Percentiles rank a stretch among this genome's conserved stretches.
These are phyloP conservation scores for Elegia similella DNA, from an alignment of 2,888 invertebrate genomes.

Conservation along the genomic window DNA sequence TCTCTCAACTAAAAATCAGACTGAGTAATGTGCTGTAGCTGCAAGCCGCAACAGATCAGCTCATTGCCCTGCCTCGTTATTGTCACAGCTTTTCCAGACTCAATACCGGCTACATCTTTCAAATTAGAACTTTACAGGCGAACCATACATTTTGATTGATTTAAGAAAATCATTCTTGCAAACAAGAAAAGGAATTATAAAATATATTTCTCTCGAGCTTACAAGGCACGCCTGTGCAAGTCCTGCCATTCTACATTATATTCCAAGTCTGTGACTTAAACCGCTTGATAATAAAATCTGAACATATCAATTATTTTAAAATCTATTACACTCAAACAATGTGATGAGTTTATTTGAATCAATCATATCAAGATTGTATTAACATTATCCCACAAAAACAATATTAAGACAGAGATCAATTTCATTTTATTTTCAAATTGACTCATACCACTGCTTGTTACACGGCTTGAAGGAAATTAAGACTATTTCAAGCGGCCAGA, in stretches of 20 bases:
- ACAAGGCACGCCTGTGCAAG: slow-evolving; percentile 33
- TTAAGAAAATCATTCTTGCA: slow-evolving; percentile 30
- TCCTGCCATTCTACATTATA: slow-evolving; percentile 23
- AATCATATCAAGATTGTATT: slow-evolving; percentile 16
- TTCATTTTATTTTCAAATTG: slow-evolving; percentile 26
- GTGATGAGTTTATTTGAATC: slow-evolving; percentile 23
- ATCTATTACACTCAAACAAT: slow-evolving; percentile 28
- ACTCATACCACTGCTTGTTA: slow-evolving; percentile 42
- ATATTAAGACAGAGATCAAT: slow-evolving; percentile 12
- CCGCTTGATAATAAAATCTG: slow-evolving; percentile 34
- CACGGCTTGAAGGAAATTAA: slow-evolving; percentile 58
- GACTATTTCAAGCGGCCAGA: slow-evolving; percentile 68
- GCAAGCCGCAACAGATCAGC: slow-evolving; percentile 67
- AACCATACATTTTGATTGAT: slow-evolving; percentile 19
- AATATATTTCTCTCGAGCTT: slow-evolving; percentile 40
- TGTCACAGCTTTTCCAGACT: slow-evolving; percentile 55
- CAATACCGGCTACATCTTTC: slow-evolving; percentile 24
- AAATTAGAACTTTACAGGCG: slow-evolving; percentile 35
- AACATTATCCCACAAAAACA: slow-evolving; percentile 17
- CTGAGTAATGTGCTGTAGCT: slow-evolving; percentile 56
- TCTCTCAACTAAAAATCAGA: slow-evolving; percentile 42
- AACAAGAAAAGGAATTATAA: slow-evolving; percentile 44
- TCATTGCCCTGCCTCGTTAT: slow-evolving; percentile 58
- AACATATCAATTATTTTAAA: slow-evolving; percentile 27
- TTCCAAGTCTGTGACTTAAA: slow-evolving; percentile 36